phyloP scores from a whole-genome alignment of 2,797 vertebrate genomes.

The Sebastolobus altivelis region DNA sequence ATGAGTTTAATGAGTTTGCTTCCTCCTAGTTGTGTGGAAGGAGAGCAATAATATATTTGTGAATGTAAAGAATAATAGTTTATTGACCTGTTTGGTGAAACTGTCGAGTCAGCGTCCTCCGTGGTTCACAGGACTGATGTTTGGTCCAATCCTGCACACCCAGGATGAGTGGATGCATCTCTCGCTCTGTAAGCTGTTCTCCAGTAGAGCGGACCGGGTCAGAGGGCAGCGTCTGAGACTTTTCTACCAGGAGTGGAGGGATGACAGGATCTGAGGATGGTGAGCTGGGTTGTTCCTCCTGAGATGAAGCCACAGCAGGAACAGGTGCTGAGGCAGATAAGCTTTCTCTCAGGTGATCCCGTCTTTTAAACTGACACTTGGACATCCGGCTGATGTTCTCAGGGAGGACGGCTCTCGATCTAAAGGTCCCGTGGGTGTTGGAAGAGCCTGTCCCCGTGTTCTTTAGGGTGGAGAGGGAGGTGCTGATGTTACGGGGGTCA shows the following conservation, averaged over 20 bases:
- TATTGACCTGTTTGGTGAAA: slow-evolving; percentile 3
- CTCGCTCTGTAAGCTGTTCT: neutral
- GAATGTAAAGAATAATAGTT: neutral
- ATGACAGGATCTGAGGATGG: neutral
- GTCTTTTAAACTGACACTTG: slow-evolving; percentile 15
- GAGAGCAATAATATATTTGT: neutral
- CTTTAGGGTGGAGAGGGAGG: slow-evolving; percentile 9
- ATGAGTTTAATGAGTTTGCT: no score
- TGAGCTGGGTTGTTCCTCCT: neutral
- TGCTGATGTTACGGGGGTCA: slow-evolving; percentile 15
- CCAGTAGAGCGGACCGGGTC: neutral
- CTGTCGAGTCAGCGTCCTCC: neutral
- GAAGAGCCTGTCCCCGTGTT: neutral
- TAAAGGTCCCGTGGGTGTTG: neutral
- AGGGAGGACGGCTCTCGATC: slow-evolving; percentile 35
- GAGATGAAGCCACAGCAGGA: neutral
- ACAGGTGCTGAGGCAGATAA: neutral
- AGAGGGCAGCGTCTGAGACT: neutral
- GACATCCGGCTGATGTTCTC: slow-evolving; percentile 30
- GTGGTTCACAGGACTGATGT: neutral
- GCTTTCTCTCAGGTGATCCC: slow-evolving; percentile 14
- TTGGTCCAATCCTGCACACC: slow-evolving; percentile 14
- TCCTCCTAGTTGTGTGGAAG: neutral
- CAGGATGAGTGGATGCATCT: slow-evolving; percentile 1
- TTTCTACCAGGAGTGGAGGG: slow-evolving; percentile 7